Evolutionary conservation across 2,113 vertebrate species (phyloP).

Genomic region (Phrynocephalus versicolor): DNA sequence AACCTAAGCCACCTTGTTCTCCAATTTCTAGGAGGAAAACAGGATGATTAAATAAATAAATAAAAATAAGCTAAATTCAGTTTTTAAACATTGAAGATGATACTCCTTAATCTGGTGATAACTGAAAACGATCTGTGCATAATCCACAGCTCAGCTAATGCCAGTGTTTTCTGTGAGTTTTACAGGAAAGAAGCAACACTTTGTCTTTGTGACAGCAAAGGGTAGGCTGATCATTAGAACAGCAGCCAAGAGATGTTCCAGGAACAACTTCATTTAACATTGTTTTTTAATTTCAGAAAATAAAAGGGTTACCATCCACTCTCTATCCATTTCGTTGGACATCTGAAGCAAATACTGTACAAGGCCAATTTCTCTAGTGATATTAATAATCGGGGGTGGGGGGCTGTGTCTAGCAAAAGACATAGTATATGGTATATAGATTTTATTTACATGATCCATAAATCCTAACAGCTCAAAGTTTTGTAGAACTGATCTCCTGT

Average conservation of each 20-base stretch:
- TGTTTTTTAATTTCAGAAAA: constrained; percentile 9
- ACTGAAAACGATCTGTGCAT: constrained; percentile 31
- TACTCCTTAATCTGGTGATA: constrained; percentile 23
- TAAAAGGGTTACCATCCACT: constrained; percentile 10
- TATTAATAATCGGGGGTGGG: neutral
- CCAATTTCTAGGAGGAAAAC: too few relatives aligned
- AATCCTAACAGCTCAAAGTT: neutral
- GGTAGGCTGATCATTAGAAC: constrained; percentile 49
- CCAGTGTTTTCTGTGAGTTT: constrained; percentile 11
- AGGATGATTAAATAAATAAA: too few relatives aligned
- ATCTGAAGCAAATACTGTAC: neutral
- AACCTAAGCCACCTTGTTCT: too few relatives aligned
- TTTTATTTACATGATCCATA: neutral
- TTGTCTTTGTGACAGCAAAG: constrained; percentile 60
- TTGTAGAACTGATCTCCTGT: neutral
- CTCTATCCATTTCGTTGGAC: constrained; percentile 5
- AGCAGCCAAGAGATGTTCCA: constrained; percentile 18
- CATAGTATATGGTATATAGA: neutral
- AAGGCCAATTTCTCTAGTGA: neutral
- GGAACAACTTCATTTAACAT: constrained; percentile 27
- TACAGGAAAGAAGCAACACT: constrained; percentile 40
- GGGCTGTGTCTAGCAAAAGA: too few relatives aligned
- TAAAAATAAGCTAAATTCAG: too few relatives aligned
- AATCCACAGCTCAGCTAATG: constrained; percentile 26
- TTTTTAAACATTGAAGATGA: neutral